Percentiles rank a stretch among this genome's conserved stretches.
Conservation (phyloP, 2,888 invertebrate genomes). For the Pollenia labialis region DNA sequence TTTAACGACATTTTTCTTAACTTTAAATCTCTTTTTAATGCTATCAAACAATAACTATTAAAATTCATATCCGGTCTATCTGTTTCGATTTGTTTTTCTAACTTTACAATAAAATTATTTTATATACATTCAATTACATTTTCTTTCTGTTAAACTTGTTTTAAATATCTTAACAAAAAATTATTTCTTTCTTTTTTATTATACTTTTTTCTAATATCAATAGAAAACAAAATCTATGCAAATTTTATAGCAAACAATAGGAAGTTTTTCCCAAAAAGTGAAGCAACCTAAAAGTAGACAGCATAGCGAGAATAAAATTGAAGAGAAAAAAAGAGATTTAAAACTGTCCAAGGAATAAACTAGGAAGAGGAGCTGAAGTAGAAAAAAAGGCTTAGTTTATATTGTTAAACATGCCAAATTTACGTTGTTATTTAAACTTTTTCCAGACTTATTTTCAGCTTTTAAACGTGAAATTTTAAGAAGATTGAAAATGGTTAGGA, state of each 20-base stretch:
- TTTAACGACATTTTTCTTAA: neutral
- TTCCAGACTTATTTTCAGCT: slow-evolving; percentile 17
- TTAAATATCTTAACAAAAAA: slow-evolving; percentile 7
- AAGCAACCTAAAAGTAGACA: slow-evolving; percentile 46
- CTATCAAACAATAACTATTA: slow-evolving; percentile 11
- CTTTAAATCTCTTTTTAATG: neutral
- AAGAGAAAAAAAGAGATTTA: slow-evolving; percentile 20
- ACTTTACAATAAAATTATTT: neutral
- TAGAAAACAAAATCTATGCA: slow-evolving; percentile 58
- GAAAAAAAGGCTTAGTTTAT: slow-evolving; percentile 60
- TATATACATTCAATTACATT: slow-evolving; percentile 35
- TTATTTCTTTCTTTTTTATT: neutral
- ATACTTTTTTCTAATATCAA: neutral
- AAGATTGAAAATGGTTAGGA: slow-evolving; percentile 54
- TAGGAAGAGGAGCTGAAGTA: neutral
- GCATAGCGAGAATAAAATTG: slow-evolving; percentile 60
- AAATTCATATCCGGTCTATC: neutral
- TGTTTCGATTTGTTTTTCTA: neutral
- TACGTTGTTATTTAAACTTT: slow-evolving; percentile 31
- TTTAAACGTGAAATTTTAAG: slow-evolving; percentile 41
- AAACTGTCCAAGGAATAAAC: slow-evolving; percentile 43
- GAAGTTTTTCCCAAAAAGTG: slow-evolving; percentile 2
- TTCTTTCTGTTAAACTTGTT: slow-evolving; percentile 9
- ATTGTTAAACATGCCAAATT: slow-evolving; percentile 60
- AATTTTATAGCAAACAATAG: slow-evolving; percentile 47